Base-by-base conservation (phyloP, 2,797 vertebrate genomes). In the Sphenopsis melanotis region DNA sequence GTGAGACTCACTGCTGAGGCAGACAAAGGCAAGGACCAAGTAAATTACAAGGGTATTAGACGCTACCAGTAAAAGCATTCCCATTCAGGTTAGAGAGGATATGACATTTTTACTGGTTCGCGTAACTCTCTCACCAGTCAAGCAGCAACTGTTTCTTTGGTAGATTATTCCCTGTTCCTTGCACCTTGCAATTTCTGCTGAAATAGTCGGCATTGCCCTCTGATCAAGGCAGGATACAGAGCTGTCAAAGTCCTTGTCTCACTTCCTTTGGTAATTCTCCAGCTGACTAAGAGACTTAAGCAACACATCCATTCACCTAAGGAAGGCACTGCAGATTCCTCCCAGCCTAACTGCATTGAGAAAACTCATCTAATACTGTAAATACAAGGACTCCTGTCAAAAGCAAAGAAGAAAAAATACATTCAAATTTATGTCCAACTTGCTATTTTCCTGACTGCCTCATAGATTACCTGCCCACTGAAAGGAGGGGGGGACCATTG, bases 361-460 rank as follows among this genome's bases (percentile, higher is more conserved):
- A 88, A 94, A 93, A 88, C 41, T 91, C 71, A 66, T 92, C 68
- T 93, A 90, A 90, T 64, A 82, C 72, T 79, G 69, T 88, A 95
- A 96, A 95, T 76, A 93, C 88, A 91, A 93, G 91, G 85, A 79
- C 74, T 90, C 72, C 41, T 96, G 89, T 92, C 87, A 91, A 91
- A 79, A 88, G 34, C 56, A 80, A 79, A 60, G 76, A 76, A 72
- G 23, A 72, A 95, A 92, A 87, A 94, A 83, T 50, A 46, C 71
- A 95, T 95, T 94, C 49, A 96, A 94, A 96, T 94, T 86, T 91
- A 88, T 84, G 63, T 91, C 78, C 77, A 83, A 63, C 47, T 71
- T 87, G 70, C 80, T 89, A 0, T 94, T 94, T 84, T 70, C 85
- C 60, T 94, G 95, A 65, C 77, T 91, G 70, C 83, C 66, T 95